These are phyloP conservation scores for Drosophila bunnanda DNA, from an alignment of 2,888 invertebrate species.

Conservation along the genomic window DNA sequence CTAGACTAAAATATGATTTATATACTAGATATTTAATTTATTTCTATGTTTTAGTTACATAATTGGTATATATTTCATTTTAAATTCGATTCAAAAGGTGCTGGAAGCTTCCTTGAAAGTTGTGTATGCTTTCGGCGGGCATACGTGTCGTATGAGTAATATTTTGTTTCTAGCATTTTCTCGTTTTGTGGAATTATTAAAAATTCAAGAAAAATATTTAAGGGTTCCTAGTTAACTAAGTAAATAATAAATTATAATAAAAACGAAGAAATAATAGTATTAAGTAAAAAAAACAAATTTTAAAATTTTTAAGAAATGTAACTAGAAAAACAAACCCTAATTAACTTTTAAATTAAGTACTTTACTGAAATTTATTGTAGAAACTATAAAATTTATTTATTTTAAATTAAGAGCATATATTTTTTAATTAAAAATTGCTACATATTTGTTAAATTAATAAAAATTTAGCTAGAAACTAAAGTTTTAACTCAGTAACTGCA, in stretches of 20 bases:
- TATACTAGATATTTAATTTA: not conserved
- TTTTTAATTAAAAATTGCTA: too few species aligned
- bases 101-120: slow-evolving; percentile 18
- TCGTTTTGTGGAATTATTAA: not conserved
- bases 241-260: not conserved
- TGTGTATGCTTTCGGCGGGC: not conserved
- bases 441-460: too few species aligned
- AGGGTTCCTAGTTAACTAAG: too few species aligned
- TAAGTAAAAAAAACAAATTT: not conserved
- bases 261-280: not conserved
- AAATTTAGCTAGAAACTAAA: too few species aligned
- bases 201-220: not conserved
- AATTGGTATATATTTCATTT: too few species aligned
- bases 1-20: not conserved
- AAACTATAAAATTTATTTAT: too few species aligned
- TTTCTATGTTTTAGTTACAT: not conserved
- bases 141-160: slow-evolving; percentile 25
- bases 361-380: too few species aligned
- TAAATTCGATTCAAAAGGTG: not conserved
- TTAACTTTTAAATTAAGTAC: too few species aligned
- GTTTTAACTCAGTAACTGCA: too few species aligned
- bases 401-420: too few species aligned
- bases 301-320: not conserved
- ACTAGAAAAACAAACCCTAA: not conserved
- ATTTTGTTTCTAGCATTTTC: not conserved